Percentiles rank a stretch among this genome's conserved stretches.
Evolutionary conservation across 2,113 vertebrate genomes (phyloP).

Genomic region (Recurvirostra avosetta): DNA sequence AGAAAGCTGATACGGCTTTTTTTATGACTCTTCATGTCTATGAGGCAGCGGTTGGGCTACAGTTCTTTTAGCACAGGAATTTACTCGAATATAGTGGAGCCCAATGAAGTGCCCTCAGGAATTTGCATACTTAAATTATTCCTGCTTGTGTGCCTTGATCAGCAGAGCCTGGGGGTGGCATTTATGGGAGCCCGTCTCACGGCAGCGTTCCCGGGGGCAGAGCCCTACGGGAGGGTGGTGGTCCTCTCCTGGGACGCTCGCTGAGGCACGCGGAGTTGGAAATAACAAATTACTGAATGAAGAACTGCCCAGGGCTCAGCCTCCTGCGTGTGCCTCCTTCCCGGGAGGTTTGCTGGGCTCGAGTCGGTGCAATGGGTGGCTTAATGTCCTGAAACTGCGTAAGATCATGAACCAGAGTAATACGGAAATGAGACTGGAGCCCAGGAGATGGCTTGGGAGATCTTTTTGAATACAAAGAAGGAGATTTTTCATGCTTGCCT

Average conservation of each 20-base stretch:
- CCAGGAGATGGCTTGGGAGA: background rate
- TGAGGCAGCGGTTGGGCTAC: background rate
- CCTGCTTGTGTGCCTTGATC: background rate
- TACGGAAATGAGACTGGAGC: background rate
- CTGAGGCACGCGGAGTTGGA: background rate
- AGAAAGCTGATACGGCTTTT: background rate
- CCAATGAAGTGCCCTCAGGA: background rate
- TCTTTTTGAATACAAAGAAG: background rate
- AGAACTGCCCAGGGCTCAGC: background rate
- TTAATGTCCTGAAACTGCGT: accelerated
- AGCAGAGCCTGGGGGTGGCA: background rate
- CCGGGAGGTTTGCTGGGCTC: background rate
- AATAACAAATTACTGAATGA: background rate
- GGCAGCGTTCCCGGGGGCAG: background rate
- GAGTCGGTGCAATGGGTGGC: background rate
- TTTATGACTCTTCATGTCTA: background rate
- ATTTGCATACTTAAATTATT: background rate
- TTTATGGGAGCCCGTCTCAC: background rate
- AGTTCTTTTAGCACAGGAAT: background rate
- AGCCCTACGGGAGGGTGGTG: background rate
- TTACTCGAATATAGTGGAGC: background rate
- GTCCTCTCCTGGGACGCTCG: background rate
- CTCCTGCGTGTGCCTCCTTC: background rate
- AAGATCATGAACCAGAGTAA: background rate
- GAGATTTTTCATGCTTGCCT: background rate